Base-by-base conservation (phyloP, 2,113 vertebrate genomes). In the Caranx ignobilis region DNA sequence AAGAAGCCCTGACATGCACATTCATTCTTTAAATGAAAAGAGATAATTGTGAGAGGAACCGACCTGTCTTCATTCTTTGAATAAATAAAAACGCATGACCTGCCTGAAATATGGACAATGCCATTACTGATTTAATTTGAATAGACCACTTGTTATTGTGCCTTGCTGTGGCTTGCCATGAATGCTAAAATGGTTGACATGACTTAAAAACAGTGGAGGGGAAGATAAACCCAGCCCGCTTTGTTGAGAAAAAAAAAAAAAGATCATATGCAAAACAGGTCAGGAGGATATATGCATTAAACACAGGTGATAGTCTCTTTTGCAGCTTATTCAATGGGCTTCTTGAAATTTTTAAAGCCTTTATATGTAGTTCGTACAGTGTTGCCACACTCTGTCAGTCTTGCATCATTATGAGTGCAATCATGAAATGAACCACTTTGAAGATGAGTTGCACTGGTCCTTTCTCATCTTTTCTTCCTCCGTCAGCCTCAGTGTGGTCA, bases 41-140 rank as follows among this genome's bases (percentile, higher is more conserved):
- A 94, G 94, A 92, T 94, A 94, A 95, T 94, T 93, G 93, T 93
- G 85, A 93, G 91, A 90, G 93, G 93, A 92, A 93, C 86, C 83
- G 80, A 92, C 93, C 93, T 93, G 93, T 94, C 92, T 94, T 94
- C 90, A 91, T 92, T 92, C 92, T 93, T 92, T 93, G 92, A 90
- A 94, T 93, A 95, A 95, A 95, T 94, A 94, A 94, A 94, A 95
- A 94, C 62, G 89, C 89, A 94, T 91, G 93, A 92, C 93, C 93
- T 89, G 92, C 91, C 92, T 93, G 89, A 94, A 95, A 95, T 94
- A 95, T 93, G 94, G 94, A 94, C 92, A 94, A 94, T 92, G 93
- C 91, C 94, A 94, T 94, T 93, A 91, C 93, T 93, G 91, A 94
- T 94, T 94, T 94, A 92, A 95, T 95, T 94, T 94, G 93, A 94